Base-by-base conservation (phyloP, 2,797 vertebrate species). In the Oophaga sylvatica region DNA sequence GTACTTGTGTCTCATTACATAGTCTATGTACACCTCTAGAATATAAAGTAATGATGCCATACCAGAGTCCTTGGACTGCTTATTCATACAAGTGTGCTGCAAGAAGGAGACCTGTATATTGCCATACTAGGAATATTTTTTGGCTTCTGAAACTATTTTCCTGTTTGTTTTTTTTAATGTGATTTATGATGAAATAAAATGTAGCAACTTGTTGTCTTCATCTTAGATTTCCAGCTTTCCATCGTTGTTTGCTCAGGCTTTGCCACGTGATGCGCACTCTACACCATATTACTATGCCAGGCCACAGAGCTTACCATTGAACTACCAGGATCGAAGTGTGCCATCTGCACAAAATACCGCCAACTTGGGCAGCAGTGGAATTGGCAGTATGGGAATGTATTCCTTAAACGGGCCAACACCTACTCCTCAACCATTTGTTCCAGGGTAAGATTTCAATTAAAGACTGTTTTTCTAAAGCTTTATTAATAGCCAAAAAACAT, bases 221-320 rank as follows among this genome's bases (percentile, higher is more conserved):
- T 71, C 90, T 20, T 92, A 99, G 98, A 96, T 97, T 26, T 97
- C 96, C 67, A 96, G 93, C 92, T 99, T 97, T 59, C 95, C 97
- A 4, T 91, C 97, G 0, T 91, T 99, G 77, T 98, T 99, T 80
- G 97, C 97, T 86, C 98, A 99, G 90, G 96, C 97, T 0, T 94
- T 99, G 84, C 98, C 97, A 12, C 94, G 97, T 79, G 98, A 99
- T 75, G 97, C 97, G 87, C 97, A 99, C 91, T 99, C 98, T 17
- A 99, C 98, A 10, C 98, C 98, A 0, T 98, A 98, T 91, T 99
- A 97, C 94, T 98, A 96, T 81, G 95, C 97, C 82, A 95, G 98
- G 85, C 98, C 98, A 1, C 98, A 99, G 92, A 98, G 96, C 84
- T 96, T 99, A 71, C 96, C 96, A 0, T 16, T 99, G 90, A 95